phyloP scores from a whole-genome alignment of 2,797 vertebrate species.

The Spinus olivaceus region DNA sequence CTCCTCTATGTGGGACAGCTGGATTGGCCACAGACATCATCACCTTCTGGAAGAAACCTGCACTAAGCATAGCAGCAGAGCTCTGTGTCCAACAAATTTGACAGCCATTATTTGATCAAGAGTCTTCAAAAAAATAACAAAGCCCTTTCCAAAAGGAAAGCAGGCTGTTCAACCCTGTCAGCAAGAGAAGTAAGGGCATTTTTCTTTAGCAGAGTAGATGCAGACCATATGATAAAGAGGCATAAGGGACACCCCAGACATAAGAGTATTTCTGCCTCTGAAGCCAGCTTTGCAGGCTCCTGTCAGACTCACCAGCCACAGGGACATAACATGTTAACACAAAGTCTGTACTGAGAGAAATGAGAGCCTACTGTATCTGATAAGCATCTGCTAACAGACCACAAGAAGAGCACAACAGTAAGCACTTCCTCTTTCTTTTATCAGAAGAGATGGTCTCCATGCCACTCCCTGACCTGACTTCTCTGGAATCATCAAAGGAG shows the following conservation, averaged over 20 bases:
- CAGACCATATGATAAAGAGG: background rate
- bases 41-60: background rate
- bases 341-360: background rate
- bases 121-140: background rate
- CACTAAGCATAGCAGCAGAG: background rate
- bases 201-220: background rate
- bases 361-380: background rate
- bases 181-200: background rate
- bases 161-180: background rate
- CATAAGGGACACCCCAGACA: background rate
- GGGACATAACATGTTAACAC: background rate
- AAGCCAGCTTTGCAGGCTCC: background rate
- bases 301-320: background rate
- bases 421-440: background rate
- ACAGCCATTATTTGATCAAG: background rate
- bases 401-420: background rate
- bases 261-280: background rate
- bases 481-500: background rate
- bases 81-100: background rate
- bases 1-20: background rate
- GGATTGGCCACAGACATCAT: background rate
- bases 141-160: background rate
- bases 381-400: background rate
- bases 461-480: background rate
- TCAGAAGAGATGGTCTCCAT: background rate